phyloP scores from a whole-genome alignment of 2,888 invertebrate genomes.

The Zhengitettix transpicula region DNA sequence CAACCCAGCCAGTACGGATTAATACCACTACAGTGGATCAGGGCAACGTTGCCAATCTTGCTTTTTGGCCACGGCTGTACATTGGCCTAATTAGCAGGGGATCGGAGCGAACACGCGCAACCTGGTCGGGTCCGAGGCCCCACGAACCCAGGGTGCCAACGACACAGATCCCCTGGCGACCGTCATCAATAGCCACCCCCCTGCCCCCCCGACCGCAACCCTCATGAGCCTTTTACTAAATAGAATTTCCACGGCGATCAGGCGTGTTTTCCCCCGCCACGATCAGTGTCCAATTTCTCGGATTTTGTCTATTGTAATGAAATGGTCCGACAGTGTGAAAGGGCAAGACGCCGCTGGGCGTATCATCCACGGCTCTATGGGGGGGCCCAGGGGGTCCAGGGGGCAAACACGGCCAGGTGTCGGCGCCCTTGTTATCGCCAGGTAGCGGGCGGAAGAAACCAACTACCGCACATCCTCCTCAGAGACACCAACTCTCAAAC shows the following conservation, averaged over 20 bases:
- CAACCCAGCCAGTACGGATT: too few species aligned
- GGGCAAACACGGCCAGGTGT: background rate
- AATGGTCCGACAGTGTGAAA: slow-evolving; percentile 2
- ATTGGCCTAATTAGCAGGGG: too few species aligned
- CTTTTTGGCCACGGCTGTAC: too few species aligned
- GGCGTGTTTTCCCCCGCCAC: background rate
- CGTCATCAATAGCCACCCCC: background rate
- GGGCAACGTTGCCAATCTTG: too few species aligned
- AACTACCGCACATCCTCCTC: too few species aligned
- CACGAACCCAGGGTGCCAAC: too few species aligned
- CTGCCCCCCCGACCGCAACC: background rate
- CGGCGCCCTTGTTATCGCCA: background rate
- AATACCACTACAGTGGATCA: too few species aligned
- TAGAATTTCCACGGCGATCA: background rate
- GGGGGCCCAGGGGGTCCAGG: background rate
- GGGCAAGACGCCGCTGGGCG: background rate
- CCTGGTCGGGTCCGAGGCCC: too few species aligned
- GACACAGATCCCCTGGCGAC: background rate
- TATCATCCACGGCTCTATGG: background rate
- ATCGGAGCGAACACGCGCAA: too few species aligned
- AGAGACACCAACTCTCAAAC: too few species aligned
- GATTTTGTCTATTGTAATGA: slow-evolving; percentile 8
- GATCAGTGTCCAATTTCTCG: slow-evolving; percentile 8
- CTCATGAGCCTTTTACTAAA: background rate
- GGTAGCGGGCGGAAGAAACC: too few species aligned